These are phyloP conservation scores for Hyposoter dolosus DNA, from an alignment of 2,888 invertebrate genomes.

Conservation along the genomic window DNA sequence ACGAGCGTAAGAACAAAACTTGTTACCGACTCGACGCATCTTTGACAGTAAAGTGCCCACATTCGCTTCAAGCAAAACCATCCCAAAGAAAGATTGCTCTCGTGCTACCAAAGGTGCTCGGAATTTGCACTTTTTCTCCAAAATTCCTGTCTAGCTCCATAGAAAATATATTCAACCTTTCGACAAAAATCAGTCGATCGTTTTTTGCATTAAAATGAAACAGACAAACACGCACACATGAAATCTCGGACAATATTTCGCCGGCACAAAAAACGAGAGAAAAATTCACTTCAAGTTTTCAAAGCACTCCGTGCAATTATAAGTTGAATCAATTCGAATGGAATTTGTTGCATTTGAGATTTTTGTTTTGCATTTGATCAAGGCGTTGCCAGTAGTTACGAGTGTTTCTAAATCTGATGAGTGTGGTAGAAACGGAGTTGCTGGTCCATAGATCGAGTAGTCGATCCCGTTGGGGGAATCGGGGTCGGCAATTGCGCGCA, in stretches of 20 bases:
- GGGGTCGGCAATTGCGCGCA: constrained; percentile 38
- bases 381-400: background rate
- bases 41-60: constrained; percentile 49
- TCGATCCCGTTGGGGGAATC: constrained; percentile 38
- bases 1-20: constrained; percentile 58
- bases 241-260: background rate
- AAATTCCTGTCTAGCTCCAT: background rate
- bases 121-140: background rate
- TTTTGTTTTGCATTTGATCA: background rate
- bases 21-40: constrained; percentile 43
- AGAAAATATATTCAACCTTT: too few species aligned
- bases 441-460: constrained; percentile 5
- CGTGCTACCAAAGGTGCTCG: background rate
- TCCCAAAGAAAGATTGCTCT: constrained; percentile 3
- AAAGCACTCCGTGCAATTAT: background rate
- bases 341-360: background rate
- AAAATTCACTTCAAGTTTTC: too few species aligned
- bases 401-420: constrained; percentile 16
- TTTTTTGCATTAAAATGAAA: too few species aligned
- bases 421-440: background rate
- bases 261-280: background rate
- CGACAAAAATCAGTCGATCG: too few species aligned
- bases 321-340: background rate
- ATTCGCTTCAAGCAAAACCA: constrained; percentile 12
- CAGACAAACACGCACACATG: too few species aligned